Conservation (phyloP, 2,113 vertebrate species). For the Marcusenius ussheri region DNA sequence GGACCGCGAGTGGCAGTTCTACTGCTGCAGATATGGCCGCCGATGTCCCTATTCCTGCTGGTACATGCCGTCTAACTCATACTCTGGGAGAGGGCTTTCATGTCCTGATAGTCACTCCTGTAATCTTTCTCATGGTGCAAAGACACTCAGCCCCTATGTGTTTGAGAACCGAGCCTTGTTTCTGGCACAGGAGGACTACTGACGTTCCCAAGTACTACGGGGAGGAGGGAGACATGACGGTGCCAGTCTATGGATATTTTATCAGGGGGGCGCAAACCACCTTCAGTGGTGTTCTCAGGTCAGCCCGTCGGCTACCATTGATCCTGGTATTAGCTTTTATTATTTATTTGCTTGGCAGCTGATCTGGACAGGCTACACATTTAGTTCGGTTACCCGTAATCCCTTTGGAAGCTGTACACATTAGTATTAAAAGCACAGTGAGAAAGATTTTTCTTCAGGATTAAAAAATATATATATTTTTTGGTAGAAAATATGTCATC, state of each 20-base stretch:
- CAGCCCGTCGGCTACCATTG: slow-evolving; percentile 19
- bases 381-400: neutral
- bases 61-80: slow-evolving; percentile 57
- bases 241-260: slow-evolving; percentile 82
- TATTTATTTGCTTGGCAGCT: neutral
- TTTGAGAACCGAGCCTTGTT: neutral
- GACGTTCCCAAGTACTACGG: slow-evolving; percentile 76
- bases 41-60: slow-evolving; percentile 88
- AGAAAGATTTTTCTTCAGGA: neutral
- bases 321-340: neutral
- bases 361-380: neutral
- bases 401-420: neutral
- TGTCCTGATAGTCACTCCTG: neutral
- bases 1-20: slow-evolving; percentile 96
- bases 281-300: slow-evolving; percentile 89
- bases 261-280: slow-evolving; percentile 92
- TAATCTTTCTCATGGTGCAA: neutral
- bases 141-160: neutral
- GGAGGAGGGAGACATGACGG: slow-evolving; percentile 82
- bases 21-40: slow-evolving; percentile 84
- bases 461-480: neutral
- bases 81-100: neutral
- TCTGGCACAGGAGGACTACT: slow-evolving; percentile 68
- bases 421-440: neutral
- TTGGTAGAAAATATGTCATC: neutral